Evolutionary conservation across 1,140 invertebrate genomes (phyloP), one percentile per base, ranked within the genome.

Genomic region (Trinorchestia longiramus): DNA sequence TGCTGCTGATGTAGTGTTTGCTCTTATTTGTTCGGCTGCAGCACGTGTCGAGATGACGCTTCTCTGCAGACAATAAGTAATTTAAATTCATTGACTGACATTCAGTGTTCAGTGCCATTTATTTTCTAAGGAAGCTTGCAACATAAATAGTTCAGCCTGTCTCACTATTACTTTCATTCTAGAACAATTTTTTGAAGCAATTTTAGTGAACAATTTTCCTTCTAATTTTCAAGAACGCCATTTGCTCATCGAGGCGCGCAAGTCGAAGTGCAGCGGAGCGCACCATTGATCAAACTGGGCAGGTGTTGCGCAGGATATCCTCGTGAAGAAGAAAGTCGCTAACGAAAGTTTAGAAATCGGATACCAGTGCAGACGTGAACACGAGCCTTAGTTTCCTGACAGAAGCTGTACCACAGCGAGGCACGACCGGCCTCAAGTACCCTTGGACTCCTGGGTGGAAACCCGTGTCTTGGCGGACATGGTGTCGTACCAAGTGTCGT

Each of bases 221-320:
- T 36, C 11, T 3, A 77, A 28, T 77, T 23, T 11, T 3, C 62
- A 11, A 77, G 28, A 3, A 77, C 62, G 3, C 1, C 62, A 36
- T 77, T 36, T 36, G 62, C 8, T 77, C 62, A 28, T 36, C 28
- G 62, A 19, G n/a, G 3, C 11, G 62, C 62, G 62, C 62, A 77
- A 77, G 62, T 77, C 62, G 36, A 36, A 77, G 62, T 91, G 6
- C 88, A 91, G 6, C 28, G 88, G 43, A 43, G 88, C 88, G 88
- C 88, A 91, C 88, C 88, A 43, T 36, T 91, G 88, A 42, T 28
- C 62, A 77, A 77, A 77, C 62, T 77, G 28, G 88, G 41, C 88
- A 91, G 88, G 88, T 91, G 88, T 44, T 44, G 88, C 88, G 88
- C 88, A 91, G 88, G 88, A 91, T 91, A 91, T 91, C 88, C 88